Evolutionary conservation across 2,888 invertebrate genomes (phyloP).

Genomic region (Dasypolia templi): DNA sequence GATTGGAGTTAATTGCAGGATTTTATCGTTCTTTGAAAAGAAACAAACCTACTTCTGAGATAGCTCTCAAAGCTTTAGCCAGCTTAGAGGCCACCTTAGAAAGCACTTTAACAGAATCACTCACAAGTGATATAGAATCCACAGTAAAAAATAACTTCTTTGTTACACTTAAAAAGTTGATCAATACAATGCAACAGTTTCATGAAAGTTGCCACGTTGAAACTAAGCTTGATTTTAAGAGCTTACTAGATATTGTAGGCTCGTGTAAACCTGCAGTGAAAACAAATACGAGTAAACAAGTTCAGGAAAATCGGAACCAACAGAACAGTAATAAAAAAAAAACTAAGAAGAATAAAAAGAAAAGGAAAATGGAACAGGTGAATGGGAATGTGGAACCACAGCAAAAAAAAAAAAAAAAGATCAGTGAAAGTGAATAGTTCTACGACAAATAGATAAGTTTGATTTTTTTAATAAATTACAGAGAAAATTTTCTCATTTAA

Average conservation of each 20-base stretch:
- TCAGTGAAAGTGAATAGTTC: conserved; percentile 70
- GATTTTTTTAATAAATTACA: conserved; percentile 55
- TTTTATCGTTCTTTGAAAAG: conserved; percentile 92
- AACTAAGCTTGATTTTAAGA: conserved; percentile 79
- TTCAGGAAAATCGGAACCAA: conserved; percentile 64
- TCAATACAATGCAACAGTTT: conserved; percentile 88
- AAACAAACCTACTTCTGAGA: conserved; percentile 79
- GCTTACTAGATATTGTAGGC: conserved; percentile 73
- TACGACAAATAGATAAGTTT: conserved; percentile 28
- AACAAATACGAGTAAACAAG: conserved; percentile 70
- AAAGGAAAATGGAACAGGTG: conserved; percentile 76
- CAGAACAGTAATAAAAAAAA: conserved; percentile 66
- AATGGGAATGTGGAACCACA: conserved; percentile 78
- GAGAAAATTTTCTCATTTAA: background rate
- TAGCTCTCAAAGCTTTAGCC: conserved; percentile 76
- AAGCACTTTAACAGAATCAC: conserved; percentile 79
- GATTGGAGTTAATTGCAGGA: conserved; percentile 91
- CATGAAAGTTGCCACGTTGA: conserved; percentile 82
- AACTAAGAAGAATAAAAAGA: conserved; percentile 80
- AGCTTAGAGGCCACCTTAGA: conserved; percentile 88
- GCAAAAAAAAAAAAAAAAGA: conserved; percentile 76
- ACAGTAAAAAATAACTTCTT: conserved; percentile 91
- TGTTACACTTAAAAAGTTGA: conserved; percentile 87
- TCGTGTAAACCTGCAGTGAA: conserved; percentile 77
- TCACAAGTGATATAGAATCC: conserved; percentile 81